Evolutionary conservation across 2,888 invertebrate species (phyloP).

Genomic region (Athalia cordata): DNA sequence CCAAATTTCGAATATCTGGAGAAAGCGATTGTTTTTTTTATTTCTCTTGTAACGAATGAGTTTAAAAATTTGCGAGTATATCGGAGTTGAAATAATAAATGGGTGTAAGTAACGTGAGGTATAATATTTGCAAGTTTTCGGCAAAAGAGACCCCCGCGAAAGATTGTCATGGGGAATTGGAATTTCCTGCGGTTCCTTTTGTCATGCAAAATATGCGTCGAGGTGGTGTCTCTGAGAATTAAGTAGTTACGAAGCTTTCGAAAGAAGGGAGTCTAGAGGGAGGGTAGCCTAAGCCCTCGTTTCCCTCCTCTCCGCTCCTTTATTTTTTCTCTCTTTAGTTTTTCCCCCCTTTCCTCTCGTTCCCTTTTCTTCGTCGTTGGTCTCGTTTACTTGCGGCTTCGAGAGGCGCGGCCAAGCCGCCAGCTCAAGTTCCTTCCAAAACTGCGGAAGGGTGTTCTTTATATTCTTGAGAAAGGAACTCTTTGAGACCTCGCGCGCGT

Average conservation of each 20-base stretch:
- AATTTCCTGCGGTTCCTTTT: conserved; percentile 67
- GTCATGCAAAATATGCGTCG: conserved; percentile 65
- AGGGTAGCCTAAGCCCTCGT: not conserved
- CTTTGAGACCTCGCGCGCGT: conserved; percentile 62
- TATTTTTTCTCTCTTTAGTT: not conserved
- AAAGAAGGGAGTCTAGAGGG: conserved; percentile 52
- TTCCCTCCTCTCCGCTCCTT: not conserved
- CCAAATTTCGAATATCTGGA: no score
- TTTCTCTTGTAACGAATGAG: no score
- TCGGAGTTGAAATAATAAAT: not conserved
- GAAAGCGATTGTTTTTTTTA: no score
- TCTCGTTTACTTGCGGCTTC: not conserved
- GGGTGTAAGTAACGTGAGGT: conserved; percentile 25
- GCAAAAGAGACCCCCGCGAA: conserved; percentile 11
- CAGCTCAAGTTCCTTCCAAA: not conserved
- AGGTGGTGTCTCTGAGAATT: conserved; percentile 64
- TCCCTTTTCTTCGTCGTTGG: not conserved
- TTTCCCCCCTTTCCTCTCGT: not conserved
- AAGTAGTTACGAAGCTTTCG: conserved; percentile 66
- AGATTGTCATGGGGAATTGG: conserved; percentile 58
- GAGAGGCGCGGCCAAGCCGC: not conserved
- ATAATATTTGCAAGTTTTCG: conserved; percentile 47
- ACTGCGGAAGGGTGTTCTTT: conserved; percentile 52
- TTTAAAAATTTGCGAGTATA: not conserved
- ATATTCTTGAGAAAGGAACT: conserved; percentile 60